Percentiles rank a stretch among this genome's conserved stretches.
phyloP scores from a whole-genome alignment of 2,113 vertebrate species.

The Martes martes region DNA sequence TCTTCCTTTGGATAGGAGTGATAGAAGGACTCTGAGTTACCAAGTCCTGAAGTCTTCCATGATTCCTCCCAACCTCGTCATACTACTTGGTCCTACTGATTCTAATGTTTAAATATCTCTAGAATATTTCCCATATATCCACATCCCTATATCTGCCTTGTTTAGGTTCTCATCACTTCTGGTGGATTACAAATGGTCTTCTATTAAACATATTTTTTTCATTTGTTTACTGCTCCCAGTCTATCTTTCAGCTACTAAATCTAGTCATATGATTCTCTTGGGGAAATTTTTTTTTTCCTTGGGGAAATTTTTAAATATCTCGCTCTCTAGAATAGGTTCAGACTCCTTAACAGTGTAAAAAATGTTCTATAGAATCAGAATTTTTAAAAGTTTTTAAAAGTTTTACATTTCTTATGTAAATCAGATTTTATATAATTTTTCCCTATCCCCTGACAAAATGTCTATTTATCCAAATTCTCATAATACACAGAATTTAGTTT shows the following conservation, averaged over 20 bases:
- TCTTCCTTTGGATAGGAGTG: not conserved
- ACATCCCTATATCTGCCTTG: not conserved
- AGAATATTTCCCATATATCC: not conserved
- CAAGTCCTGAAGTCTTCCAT: not conserved
- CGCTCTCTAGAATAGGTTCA: not conserved
- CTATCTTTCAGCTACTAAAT: not conserved
- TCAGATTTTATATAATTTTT: not conserved
- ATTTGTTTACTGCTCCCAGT: not conserved
- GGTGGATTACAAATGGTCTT: not conserved
- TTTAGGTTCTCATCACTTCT: not conserved
- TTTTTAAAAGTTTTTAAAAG: not conserved
- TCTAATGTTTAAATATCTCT: not conserved
- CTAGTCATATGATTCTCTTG: not conserved
- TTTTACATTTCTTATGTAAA: not conserved
- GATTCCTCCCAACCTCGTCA: not conserved
- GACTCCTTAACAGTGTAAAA: not conserved
- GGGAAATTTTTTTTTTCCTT: not conserved
- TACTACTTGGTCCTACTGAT: not conserved
- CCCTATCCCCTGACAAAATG: not conserved
- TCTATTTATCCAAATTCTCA: not conserved
- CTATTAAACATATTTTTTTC: not conserved
- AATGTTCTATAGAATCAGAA: not conserved
- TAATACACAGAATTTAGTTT: not conserved
- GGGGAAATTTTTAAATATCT: not conserved
- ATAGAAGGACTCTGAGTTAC: not conserved